Evolutionary conservation across 2,797 vertebrate species (phyloP).

Genomic region (Pseudochromis fuscus): DNA sequence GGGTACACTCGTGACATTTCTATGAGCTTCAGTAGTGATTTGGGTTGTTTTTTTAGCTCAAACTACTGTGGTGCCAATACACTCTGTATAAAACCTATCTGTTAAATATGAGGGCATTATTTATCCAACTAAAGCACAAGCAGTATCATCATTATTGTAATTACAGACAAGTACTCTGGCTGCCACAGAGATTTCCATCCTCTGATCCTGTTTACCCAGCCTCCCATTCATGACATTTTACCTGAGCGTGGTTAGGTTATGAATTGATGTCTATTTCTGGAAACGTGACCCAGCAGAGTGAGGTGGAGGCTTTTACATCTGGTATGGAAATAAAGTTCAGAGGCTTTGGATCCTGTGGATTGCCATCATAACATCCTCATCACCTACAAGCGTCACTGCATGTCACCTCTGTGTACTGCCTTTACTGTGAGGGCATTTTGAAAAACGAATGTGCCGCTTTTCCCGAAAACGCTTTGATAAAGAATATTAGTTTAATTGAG

Average conservation of each 20-base stretch:
- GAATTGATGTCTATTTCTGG: constrained; percentile 45
- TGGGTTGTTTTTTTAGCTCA: background rate
- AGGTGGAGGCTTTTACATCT: constrained; percentile 32
- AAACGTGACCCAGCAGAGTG: constrained; percentile 23
- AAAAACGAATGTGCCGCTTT: constrained; percentile 24
- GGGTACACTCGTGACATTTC: too few species aligned
- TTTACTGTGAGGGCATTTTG: constrained; percentile 1
- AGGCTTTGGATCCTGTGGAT: constrained; percentile 33
- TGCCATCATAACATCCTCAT: constrained; percentile 62
- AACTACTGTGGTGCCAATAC: background rate
- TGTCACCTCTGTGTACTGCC: constrained; percentile 41
- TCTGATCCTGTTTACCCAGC: background rate
- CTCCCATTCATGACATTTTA: constrained; percentile 34
- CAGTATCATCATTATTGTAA: too few species aligned
- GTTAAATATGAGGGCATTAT: too few species aligned
- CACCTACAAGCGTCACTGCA: constrained; percentile 45
- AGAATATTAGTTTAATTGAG: constrained; percentile 6
- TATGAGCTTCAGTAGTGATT: too few species aligned
- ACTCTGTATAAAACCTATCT: too few species aligned
- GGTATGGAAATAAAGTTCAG: constrained; percentile 52
- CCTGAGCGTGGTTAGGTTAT: constrained; percentile 12
- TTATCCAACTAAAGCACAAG: too few species aligned
- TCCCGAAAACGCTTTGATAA: constrained; percentile 27
- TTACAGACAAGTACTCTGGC: background rate
- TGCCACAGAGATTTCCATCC: background rate